Evolutionary conservation across 2,888 invertebrate genomes (phyloP).

Genomic region (Patella ulyssiponensis): DNA sequence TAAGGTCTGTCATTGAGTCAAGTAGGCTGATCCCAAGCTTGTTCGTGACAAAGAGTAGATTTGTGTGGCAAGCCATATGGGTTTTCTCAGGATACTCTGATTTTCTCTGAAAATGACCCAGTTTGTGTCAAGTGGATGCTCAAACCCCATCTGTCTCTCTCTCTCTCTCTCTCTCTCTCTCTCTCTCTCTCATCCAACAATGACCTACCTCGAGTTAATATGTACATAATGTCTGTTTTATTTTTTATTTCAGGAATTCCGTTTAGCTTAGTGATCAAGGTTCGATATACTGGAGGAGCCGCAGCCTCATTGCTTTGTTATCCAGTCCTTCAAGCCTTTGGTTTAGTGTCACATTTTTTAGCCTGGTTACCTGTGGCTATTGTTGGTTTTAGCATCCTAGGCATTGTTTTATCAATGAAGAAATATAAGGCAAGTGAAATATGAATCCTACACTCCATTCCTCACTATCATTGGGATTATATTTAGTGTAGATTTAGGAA

Average conservation of each 20-base stretch:
- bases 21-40: neutral
- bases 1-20: neutral
- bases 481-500: neutral
- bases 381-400: constrained; percentile 55
- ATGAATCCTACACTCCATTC: neutral
- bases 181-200: no score
- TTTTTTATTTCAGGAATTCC: constrained; percentile 47
- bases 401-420: constrained; percentile 55
- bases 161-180: no score
- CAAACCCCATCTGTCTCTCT: no score
- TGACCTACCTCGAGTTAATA: neutral
- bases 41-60: neutral
- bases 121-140: no score
- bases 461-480: neutral
- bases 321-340: constrained; percentile 55
- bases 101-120: no score
- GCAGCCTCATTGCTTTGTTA: constrained; percentile 55
- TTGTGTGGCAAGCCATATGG: neutral
- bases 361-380: constrained; percentile 62
- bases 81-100: no score
- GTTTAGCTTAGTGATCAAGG: constrained; percentile 46
- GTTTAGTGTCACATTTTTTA: constrained; percentile 59
- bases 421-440: constrained; percentile 47
- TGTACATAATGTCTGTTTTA: neutral
- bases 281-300: constrained; percentile 56